A percentile compares a stretch with the other conserved stretches of the same genome.
These are phyloP conservation scores for Phymorhynchus buccinoides DNA, from an alignment of 1,140 invertebrate genomes.

Conservation along the genomic window DNA sequence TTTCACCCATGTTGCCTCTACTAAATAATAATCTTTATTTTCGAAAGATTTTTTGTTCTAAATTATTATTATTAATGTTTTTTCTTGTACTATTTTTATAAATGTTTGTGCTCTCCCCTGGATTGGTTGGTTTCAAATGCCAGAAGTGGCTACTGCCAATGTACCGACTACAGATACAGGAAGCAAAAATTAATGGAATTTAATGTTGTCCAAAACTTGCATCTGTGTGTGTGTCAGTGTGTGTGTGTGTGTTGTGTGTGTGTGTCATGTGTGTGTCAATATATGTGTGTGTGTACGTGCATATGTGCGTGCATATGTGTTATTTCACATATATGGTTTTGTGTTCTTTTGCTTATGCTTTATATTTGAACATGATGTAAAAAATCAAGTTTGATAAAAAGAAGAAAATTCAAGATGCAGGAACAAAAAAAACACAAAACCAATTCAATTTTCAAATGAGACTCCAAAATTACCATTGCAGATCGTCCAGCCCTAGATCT, in stretches of 20 bases:
- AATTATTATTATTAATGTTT: not conserved
- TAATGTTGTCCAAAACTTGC: no score
- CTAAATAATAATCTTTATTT: no score
- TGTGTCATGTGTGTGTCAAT: no score
- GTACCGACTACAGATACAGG: not conserved
- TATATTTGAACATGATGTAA: no score
- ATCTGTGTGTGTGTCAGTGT: not conserved
- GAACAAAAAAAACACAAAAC: no score
- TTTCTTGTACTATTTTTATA: not conserved
- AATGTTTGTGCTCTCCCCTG: not conserved
- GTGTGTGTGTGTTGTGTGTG: no score
- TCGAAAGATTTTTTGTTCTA: no score
- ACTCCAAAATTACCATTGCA: constrained; percentile 62
- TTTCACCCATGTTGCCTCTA: no score
- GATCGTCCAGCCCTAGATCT: constrained; percentile 58
- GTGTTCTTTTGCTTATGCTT: not conserved
- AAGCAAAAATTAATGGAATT: no score
- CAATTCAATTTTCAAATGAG: not conserved
- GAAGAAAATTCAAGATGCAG: no score
- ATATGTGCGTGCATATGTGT: constrained; percentile 1
- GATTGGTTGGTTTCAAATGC: no score
- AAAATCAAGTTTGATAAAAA: no score
- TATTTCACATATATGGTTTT: not conserved
- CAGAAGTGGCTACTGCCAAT: not conserved
- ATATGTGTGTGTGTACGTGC: not conserved